These are phyloP conservation scores for Lasioglossum oenotherae DNA, from an alignment of 2,888 invertebrate genomes.

Conservation along the genomic window DNA sequence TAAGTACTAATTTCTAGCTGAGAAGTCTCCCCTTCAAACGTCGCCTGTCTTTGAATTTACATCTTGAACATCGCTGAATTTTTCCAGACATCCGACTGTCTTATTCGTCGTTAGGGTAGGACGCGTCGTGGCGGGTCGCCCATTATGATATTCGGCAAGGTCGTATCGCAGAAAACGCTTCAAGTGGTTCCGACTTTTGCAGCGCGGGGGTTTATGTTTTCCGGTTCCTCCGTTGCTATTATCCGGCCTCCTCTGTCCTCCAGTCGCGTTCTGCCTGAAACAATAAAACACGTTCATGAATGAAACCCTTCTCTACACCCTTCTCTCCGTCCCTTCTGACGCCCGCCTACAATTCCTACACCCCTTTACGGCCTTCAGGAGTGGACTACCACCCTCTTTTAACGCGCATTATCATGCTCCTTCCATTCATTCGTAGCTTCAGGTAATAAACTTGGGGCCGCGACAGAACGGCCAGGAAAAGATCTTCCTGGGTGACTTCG, in stretches of 20 bases:
- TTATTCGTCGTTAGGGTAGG: slow-evolving; percentile 55
- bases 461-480: slow-evolving; percentile 57
- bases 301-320: slow-evolving; percentile 75
- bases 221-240: slow-evolving; percentile 80
- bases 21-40: background rate
- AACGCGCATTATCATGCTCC: slow-evolving; percentile 76
- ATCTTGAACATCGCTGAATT: background rate
- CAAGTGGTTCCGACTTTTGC: slow-evolving; percentile 76
- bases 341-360: slow-evolving; percentile 46
- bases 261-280: slow-evolving; percentile 78
- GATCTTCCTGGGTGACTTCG: slow-evolving; percentile 66
- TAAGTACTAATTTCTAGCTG: background rate
- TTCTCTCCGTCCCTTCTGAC: slow-evolving; percentile 53
- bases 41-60: background rate
- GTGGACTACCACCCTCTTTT: slow-evolving; percentile 74
- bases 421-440: slow-evolving; percentile 76
- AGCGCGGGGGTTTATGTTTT: slow-evolving; percentile 80
- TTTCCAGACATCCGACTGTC: background rate
- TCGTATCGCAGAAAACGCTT: slow-evolving; percentile 71
- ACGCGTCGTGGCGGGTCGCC: slow-evolving; percentile 45
- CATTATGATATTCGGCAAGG: slow-evolving; percentile 67
- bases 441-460: slow-evolving; percentile 73
- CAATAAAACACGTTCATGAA: slow-evolving; percentile 83
- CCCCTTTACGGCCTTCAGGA: slow-evolving; percentile 63
- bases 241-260: slow-evolving; percentile 76